Evolutionary conservation across 2,113 vertebrate genomes (phyloP).

Genomic region (Cairina moschata): DNA sequence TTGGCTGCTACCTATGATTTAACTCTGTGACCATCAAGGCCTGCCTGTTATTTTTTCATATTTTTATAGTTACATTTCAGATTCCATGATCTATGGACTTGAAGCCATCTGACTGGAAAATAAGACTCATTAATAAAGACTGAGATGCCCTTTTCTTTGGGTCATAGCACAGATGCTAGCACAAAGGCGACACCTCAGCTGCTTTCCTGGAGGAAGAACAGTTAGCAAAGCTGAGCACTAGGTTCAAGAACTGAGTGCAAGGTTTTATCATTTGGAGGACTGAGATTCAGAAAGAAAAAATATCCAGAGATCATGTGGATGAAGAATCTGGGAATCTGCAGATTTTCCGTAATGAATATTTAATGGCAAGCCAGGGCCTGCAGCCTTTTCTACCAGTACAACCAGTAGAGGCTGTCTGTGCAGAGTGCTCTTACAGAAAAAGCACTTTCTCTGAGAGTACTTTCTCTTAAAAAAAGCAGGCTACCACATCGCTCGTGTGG

Average conservation of each 20-base stretch:
- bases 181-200: background rate
- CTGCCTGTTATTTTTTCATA: constrained; percentile 47
- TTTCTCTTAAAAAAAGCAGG: background rate
- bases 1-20: constrained; percentile 44
- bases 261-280: background rate
- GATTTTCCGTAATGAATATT: background rate
- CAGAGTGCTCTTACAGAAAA: background rate
- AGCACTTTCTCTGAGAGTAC: background rate
- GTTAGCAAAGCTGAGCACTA: background rate
- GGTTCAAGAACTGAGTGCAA: background rate
- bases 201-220: background rate
- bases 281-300: background rate
- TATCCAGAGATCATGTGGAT: background rate
- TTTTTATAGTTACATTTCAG: background rate
- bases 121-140: background rate
- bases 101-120: constrained; percentile 37
- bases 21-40: constrained; percentile 38
- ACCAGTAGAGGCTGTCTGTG: background rate
- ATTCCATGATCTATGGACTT: background rate
- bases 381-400: background rate
- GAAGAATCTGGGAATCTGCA: background rate
- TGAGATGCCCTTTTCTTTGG: accelerated
- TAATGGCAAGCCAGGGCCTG: background rate
- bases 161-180: background rate
- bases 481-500: background rate